A percentile compares a stretch with the other conserved stretches of the same genome.
phyloP scores from a whole-genome alignment of 2,797 vertebrate genomes.

The Melopsittacus undulatus region DNA sequence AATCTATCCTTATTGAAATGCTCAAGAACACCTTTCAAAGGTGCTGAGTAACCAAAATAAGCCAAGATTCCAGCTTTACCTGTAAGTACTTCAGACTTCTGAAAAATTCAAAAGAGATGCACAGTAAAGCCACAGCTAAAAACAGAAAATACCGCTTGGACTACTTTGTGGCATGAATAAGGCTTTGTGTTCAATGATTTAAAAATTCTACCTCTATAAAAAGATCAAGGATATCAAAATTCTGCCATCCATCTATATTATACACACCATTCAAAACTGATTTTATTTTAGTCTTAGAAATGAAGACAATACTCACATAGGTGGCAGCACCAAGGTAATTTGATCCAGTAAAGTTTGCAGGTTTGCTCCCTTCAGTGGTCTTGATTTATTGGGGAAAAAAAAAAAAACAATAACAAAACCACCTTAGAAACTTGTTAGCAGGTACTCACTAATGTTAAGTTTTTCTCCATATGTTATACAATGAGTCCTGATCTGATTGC shows the following conservation, averaged over 20 bases:
- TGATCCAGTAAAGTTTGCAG: conserved; percentile 31
- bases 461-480: background rate
- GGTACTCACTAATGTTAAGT: background rate
- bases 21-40: background rate
- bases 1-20: background rate
- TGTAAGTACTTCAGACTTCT: background rate
- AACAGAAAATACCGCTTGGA: background rate
- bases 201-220: background rate
- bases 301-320: background rate
- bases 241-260: background rate
- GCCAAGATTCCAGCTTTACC: background rate
- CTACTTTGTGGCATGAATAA: background rate
- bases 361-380: background rate
- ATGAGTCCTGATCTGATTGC: background rate
- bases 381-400: background rate
- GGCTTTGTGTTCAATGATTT: background rate
- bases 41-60: background rate
- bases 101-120: background rate
- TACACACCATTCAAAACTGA: background rate
- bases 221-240: background rate
- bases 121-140: background rate
- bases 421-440: background rate
- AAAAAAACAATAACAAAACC: background rate
- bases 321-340: background rate
- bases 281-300: background rate